Percentiles rank a stretch among this genome's conserved stretches.
These are phyloP conservation scores for Lysandra coridon DNA, from an alignment of 2,888 invertebrate genomes.

Conservation along the genomic window DNA sequence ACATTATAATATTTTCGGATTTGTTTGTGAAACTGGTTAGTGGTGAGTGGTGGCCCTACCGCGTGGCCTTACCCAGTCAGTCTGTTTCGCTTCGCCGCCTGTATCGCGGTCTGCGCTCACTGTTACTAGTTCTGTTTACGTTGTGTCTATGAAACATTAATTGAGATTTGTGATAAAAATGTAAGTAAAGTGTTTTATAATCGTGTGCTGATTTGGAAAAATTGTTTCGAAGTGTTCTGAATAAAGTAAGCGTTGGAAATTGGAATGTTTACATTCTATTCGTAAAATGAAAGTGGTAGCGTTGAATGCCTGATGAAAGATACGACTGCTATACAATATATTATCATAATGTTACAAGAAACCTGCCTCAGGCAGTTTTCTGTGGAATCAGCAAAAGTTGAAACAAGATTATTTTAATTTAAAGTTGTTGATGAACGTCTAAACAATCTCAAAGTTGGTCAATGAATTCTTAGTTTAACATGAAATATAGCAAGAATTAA, in stretches of 20 bases:
- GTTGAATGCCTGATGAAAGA: neutral
- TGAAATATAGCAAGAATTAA: neutral
- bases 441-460: neutral
- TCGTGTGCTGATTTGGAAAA: neutral
- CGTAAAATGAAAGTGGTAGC: neutral
- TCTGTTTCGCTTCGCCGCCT: constrained; percentile 57
- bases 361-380: neutral
- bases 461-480: neutral
- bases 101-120: constrained; percentile 46
- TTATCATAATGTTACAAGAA: neutral
- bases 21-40: constrained; percentile 27
- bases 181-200: neutral
- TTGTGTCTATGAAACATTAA: neutral
- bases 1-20: neutral
- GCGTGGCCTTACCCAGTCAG: constrained; percentile 48
- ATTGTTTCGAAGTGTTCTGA: neutral
- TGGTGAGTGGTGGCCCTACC: constrained; percentile 34
- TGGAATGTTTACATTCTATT: neutral
- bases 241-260: neutral
- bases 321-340: neutral
- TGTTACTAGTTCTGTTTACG: constrained; percentile 29
- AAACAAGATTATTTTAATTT: neutral
- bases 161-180: constrained; percentile 2
- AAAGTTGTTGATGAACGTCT: neutral
- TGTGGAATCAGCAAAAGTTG: too few species aligned